These are phyloP conservation scores for Bombus picipes DNA, from an alignment of 1,140 invertebrate genomes.

Conservation along the genomic window DNA sequence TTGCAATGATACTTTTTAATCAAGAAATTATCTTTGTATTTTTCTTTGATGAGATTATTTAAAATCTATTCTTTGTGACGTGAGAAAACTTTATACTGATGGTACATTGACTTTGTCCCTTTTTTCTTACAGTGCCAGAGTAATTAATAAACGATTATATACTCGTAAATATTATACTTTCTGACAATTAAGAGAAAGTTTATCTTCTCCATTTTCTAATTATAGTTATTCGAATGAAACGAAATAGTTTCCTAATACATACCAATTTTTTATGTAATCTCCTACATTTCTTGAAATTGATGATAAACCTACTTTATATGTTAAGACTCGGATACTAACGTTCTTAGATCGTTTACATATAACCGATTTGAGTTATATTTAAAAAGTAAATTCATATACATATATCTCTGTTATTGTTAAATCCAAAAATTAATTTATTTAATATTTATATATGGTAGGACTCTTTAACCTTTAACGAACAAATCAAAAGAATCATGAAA, in stretches of 20 bases:
- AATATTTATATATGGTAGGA: too few species aligned
- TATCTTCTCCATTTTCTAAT: not conserved
- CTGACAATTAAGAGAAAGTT: not conserved
- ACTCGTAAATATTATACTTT: not conserved
- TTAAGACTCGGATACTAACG: not conserved
- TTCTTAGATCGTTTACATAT: not conserved
- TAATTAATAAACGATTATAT: not conserved
- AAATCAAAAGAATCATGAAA: not conserved
- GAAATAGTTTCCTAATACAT: not conserved
- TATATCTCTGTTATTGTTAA: not conserved
- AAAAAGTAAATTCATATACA: not conserved
- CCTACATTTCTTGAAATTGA: not conserved
- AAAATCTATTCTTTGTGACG: not conserved
- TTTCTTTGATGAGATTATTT: slow-evolving; percentile 11
- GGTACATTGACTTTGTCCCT: too few species aligned
- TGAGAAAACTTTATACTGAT: not conserved
- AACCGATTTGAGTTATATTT: not conserved
- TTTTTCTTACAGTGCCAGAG: too few species aligned
- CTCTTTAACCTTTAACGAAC: not conserved
- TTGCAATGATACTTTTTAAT: not conserved
- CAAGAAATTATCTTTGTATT: slow-evolving; percentile 1
- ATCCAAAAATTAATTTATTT: not conserved
- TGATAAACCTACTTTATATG: not conserved
- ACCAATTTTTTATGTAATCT: not conserved
- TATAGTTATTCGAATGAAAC: not conserved